phyloP scores from a whole-genome alignment of 2,797 vertebrate genomes.

The Phrynocephalus forsythii region DNA sequence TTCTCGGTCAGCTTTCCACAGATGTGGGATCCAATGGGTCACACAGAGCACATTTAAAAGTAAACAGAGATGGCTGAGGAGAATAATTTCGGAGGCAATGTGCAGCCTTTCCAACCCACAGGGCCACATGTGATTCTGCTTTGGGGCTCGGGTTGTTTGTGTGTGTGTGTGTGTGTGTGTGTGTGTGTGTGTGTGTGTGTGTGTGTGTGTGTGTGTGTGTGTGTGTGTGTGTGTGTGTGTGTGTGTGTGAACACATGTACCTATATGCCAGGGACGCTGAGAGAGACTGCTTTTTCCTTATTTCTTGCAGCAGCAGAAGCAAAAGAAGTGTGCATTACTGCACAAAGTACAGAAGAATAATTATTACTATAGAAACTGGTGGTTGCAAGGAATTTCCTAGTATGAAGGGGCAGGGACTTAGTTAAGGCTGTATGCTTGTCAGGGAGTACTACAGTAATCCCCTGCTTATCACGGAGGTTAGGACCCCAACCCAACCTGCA shows the following conservation, averaged over 20 bases:
- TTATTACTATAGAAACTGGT: background rate
- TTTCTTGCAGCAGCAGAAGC: background rate
- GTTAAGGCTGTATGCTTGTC: no score
- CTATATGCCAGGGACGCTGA: background rate
- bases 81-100: background rate
- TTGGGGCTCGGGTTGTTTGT: background rate
- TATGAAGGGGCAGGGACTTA: no score
- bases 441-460: no score
- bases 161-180: no score
- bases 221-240: no score
- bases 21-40: background rate
- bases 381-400: background rate
- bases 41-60: background rate
- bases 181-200: no score
- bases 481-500: no score
- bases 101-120: background rate
- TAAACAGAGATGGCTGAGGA: background rate
- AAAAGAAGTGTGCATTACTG: background rate
- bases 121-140: background rate
- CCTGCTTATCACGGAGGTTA: no score
- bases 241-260: no score
- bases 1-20: background rate
- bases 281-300: background rate
- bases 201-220: no score
- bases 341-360: background rate